Evolutionary conservation across 2,888 invertebrate species (phyloP).

Genomic region (Caenorhabditis japonica): DNA sequence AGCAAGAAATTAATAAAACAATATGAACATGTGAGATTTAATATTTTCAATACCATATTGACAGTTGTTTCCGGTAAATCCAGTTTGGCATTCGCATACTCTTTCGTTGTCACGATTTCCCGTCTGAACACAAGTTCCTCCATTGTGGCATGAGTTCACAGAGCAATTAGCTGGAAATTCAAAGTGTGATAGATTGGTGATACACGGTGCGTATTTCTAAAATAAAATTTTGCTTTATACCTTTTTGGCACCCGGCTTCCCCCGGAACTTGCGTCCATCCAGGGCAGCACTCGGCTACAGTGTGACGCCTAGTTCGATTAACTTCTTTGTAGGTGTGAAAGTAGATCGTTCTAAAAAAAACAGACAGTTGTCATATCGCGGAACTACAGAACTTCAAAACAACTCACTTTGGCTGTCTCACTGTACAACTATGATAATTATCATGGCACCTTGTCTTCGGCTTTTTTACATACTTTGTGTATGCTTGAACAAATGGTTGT

Average conservation of each 20-base stretch:
- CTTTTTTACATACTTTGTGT: slow-evolving; percentile 79
- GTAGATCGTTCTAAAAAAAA: slow-evolving; percentile 79
- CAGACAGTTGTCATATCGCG: too few species aligned
- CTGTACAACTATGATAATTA: slow-evolving; percentile 78
- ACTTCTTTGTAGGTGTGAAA: slow-evolving; percentile 79
- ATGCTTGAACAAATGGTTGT: slow-evolving; percentile 80
- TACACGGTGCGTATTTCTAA: not conserved
- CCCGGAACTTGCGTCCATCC: slow-evolving; percentile 79
- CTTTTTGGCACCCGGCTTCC: slow-evolving; percentile 78
- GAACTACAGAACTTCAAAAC: too few species aligned
- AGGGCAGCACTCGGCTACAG: slow-evolving; percentile 79
- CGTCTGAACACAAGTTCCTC: slow-evolving; percentile 78
- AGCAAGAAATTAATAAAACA: too few species aligned
- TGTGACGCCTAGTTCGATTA: slow-evolving; percentile 78
- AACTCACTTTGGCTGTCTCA: slow-evolving; percentile 78
- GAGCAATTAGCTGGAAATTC: slow-evolving; percentile 78
- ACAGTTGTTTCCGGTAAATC: slow-evolving; percentile 79
- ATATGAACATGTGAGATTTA: too few species aligned
- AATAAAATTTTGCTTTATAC: slow-evolving; percentile 66
- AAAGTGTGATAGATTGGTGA: not conserved
- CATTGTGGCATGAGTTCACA: slow-evolving; percentile 79
- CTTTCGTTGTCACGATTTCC: slow-evolving; percentile 70
- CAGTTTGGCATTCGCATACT: slow-evolving; percentile 78
- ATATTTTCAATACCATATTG: slow-evolving; percentile 80
- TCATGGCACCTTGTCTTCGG: slow-evolving; percentile 80